Evolutionary conservation across 1,140 invertebrate genomes (phyloP).

Genomic region (Acarapis woodi): DNA sequence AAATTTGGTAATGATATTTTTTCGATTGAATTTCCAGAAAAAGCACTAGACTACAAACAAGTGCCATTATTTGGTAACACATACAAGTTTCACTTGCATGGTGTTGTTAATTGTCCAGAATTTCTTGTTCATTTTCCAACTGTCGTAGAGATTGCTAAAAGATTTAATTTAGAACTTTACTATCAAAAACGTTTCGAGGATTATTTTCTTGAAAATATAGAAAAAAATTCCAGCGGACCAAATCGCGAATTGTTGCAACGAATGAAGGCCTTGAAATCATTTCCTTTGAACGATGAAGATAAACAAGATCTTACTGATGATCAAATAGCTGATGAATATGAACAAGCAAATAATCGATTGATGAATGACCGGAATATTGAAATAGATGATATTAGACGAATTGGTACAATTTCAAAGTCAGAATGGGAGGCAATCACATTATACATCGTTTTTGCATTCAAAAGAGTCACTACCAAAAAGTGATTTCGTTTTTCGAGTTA

Average conservation of each 20-base stretch:
- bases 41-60: conserved; percentile 14
- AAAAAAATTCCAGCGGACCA: conserved; percentile 17
- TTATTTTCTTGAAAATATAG: conserved; percentile 36
- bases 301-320: conserved; percentile 30
- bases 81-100: conserved; percentile 82
- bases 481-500: too few relatives aligned
- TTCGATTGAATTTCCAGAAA: conserved; percentile 38
- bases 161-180: conserved; percentile 47
- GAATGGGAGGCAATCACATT: conserved; percentile 78
- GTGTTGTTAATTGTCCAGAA: conserved; percentile 90
- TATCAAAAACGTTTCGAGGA: conserved; percentile 42
- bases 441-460: conserved; percentile 57
- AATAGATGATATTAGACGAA: conserved; percentile 2
- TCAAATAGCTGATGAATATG: conserved; percentile 30
- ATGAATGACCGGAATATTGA: too few relatives aligned
- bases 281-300: conserved; percentile 18
- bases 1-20: conserved; percentile 65
- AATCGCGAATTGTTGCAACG: conserved; percentile 31
- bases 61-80: conserved; percentile 76
- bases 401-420: conserved; percentile 42
- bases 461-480: too few relatives aligned
- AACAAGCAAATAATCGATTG: conserved; percentile 10
- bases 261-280: conserved; percentile 40
- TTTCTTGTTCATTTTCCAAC: conserved; percentile 80
- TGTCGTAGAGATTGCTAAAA: conserved; percentile 45